A percentile compares a stretch with the other conserved stretches of the same genome.
Conservation (phyloP, 2,113 vertebrate species). For the Sitta europaea region DNA sequence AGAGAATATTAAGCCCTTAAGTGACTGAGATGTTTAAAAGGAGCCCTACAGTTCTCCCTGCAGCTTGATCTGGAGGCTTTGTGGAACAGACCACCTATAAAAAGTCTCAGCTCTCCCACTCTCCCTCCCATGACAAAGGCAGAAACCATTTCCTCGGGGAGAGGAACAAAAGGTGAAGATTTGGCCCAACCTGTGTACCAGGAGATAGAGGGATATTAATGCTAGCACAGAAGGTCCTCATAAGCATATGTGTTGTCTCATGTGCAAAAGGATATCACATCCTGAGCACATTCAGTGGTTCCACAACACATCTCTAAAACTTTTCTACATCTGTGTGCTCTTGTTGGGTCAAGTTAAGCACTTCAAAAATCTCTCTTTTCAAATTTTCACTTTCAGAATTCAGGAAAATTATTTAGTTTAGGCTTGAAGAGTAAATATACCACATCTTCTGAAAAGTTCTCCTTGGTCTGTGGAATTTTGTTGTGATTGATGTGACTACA, state of each 20-base stretch:
- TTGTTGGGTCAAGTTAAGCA: background rate
- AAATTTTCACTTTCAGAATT: background rate
- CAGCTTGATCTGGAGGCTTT: background rate
- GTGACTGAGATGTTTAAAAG: background rate
- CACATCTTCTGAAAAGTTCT: background rate
- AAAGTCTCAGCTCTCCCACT: background rate
- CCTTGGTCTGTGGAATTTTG: background rate
- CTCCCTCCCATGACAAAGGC: background rate
- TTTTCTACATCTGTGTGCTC: background rate
- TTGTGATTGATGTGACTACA: background rate
- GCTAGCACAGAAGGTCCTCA: background rate
- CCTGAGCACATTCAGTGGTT: background rate
- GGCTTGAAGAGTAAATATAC: background rate
- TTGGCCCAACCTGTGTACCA: background rate
- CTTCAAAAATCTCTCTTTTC: background rate
- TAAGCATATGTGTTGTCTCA: background rate
- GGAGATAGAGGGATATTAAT: background rate
- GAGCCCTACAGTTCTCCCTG: rapidly evolving
- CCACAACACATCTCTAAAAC: background rate
- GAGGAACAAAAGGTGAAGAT: background rate
- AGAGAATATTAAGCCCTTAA: background rate
- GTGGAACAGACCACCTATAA: rapidly evolving
- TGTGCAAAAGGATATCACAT: background rate
- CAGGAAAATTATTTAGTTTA: background rate
- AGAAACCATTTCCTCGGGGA: background rate